Evolutionary conservation across 2,888 invertebrate species (phyloP).

Genomic region (Parasteatoda lunata): DNA sequence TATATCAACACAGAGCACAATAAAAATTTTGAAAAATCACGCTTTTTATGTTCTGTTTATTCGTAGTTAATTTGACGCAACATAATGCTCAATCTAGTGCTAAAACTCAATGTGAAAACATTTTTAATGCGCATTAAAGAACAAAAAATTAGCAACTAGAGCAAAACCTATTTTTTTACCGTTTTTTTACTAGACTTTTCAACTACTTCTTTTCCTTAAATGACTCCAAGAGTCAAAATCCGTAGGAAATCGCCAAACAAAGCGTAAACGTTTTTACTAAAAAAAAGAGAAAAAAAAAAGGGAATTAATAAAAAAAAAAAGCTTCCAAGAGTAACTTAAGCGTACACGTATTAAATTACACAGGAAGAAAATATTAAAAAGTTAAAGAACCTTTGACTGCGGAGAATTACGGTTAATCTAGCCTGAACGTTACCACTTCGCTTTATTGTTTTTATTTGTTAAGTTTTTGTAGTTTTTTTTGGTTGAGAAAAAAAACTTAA

Average conservation of each 20-base stretch:
- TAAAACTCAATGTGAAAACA: not conserved
- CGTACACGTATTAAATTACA: slow-evolving; percentile 64
- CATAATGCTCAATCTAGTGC: not conserved
- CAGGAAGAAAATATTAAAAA: slow-evolving; percentile 49
- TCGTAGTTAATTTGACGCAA: not conserved
- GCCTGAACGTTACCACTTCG: slow-evolving; percentile 35
- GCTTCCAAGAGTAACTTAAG: slow-evolving; percentile 56
- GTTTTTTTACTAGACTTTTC: slow-evolving; percentile 4
- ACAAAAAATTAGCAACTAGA: not conserved
- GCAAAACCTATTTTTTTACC: slow-evolving; percentile 3
- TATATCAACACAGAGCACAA: not conserved
- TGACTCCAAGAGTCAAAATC: slow-evolving; percentile 44
- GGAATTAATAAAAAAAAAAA: slow-evolving; percentile 17
- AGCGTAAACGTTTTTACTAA: slow-evolving; percentile 34
- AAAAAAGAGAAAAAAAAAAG: slow-evolving; percentile 8
- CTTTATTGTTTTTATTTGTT: slow-evolving; percentile 11
- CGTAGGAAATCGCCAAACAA: slow-evolving; percentile 56
- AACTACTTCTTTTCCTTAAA: slow-evolving; percentile 9
- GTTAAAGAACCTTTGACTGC: slow-evolving; percentile 24
- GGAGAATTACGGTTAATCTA: slow-evolving; percentile 52
- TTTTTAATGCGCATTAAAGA: slow-evolving; percentile 3
- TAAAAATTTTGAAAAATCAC: not conserved
- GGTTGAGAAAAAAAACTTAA: not conserved
- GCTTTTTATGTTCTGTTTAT: not conserved
- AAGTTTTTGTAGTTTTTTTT: too few species aligned